Evolutionary conservation across 2,113 vertebrate species (phyloP).

Genomic region (Pandion haliaetus): DNA sequence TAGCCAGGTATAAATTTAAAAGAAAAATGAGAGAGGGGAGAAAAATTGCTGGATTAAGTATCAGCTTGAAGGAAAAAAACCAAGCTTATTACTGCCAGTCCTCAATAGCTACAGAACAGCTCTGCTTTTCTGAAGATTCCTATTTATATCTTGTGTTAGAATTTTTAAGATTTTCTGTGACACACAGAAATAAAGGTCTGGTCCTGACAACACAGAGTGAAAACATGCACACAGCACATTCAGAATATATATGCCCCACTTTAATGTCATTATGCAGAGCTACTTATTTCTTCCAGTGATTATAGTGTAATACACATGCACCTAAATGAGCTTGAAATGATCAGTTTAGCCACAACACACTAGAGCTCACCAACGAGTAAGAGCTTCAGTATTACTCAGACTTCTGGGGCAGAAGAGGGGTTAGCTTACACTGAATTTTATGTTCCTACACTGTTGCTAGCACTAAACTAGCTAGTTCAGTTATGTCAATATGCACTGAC

Average conservation of each 20-base stretch:
- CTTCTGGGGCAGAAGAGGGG: not conserved
- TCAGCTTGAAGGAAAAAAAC: not conserved
- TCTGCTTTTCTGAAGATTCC: not conserved
- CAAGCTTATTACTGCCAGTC: not conserved
- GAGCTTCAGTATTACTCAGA: not conserved
- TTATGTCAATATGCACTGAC: not conserved
- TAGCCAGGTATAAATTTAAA: not conserved
- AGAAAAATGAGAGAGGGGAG: not conserved
- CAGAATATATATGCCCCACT: not conserved
- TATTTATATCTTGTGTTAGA: constrained; percentile 23
- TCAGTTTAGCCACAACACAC: not conserved
- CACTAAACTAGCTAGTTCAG: not conserved
- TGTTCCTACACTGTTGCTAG: not conserved
- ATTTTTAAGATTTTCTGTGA: not conserved
- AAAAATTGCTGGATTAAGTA: not conserved
- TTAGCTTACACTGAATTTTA: not conserved
- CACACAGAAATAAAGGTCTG: not conserved
- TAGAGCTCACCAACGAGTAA: not conserved
- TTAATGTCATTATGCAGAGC: not conserved
- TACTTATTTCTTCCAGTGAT: not conserved
- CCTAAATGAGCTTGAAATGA: not conserved
- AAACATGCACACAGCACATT: not conserved
- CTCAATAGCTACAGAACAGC: not conserved
- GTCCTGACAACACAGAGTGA: not conserved
- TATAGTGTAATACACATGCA: not conserved